Conservation (phyloP, 1,140 invertebrate genomes). For the Temnothorax longispinosus region DNA sequence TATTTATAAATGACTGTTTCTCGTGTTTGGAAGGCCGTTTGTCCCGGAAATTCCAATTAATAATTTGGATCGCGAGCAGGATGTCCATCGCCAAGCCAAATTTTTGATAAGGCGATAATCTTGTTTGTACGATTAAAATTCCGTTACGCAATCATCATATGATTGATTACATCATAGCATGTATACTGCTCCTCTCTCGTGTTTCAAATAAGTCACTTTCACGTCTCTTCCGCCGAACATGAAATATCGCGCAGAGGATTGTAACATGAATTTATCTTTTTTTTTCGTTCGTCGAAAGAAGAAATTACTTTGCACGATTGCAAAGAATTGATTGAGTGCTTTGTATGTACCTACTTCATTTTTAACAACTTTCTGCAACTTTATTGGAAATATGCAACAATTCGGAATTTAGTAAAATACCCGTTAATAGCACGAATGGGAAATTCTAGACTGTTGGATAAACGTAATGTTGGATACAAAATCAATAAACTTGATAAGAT, state of each 20-base stretch:
- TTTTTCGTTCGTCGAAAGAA: background rate
- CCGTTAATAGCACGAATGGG: background rate
- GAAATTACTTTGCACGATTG: background rate
- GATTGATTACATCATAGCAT: background rate
- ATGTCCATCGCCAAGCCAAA: background rate
- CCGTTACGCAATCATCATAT: background rate
- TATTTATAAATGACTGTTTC: background rate
- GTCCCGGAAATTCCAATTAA: background rate
- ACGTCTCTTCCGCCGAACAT: background rate
- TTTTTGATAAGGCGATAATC: background rate
- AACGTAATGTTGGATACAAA: background rate
- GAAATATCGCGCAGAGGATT: background rate
- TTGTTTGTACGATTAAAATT: slow-evolving; percentile 37
- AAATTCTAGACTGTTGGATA: background rate
- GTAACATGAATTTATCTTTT: background rate
- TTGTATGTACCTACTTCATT: background rate
- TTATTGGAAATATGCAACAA: background rate
- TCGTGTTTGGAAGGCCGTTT: background rate
- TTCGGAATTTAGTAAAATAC: background rate
- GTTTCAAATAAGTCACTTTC: background rate
- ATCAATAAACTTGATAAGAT: slow-evolving; percentile 19
- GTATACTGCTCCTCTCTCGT: no score
- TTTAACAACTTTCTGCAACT: background rate
- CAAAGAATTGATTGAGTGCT: background rate
- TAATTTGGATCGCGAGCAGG: background rate